These are phyloP conservation scores for Notodonta ziczac DNA, from an alignment of 2,888 invertebrate genomes.

Conservation along the genomic window DNA sequence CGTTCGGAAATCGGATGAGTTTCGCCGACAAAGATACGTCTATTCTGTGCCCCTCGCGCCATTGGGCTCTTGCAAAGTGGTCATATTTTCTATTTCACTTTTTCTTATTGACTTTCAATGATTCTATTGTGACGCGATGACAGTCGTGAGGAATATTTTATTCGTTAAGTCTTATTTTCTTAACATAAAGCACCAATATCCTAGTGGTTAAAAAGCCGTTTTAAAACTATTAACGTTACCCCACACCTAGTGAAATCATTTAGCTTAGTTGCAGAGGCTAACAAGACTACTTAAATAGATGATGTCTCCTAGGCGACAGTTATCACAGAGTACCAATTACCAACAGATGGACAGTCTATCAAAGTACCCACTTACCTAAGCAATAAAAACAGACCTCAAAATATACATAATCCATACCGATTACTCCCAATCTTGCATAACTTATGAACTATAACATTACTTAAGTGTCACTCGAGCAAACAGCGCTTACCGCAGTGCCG, in stretches of 20 bases:
- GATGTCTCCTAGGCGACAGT: too few relatives aligned
- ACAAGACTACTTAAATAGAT: too few relatives aligned
- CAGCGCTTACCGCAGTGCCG: conserved; percentile 26
- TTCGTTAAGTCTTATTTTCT: background rate
- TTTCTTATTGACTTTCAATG: conserved; percentile 65
- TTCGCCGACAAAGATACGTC: conserved; percentile 64
- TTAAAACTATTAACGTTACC: too few relatives aligned
- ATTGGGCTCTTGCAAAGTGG: conserved; percentile 58
- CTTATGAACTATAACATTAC: background rate
- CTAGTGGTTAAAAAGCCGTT: too few relatives aligned
- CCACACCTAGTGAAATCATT: too few relatives aligned
- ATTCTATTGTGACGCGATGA: conserved; percentile 32
- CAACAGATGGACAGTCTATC: too few relatives aligned
- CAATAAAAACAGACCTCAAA: too few relatives aligned
- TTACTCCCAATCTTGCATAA: too few relatives aligned
- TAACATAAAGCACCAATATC: background rate
- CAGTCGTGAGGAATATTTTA: conserved; percentile 3
- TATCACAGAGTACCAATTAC: too few relatives aligned
- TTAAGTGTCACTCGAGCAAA: conserved; percentile 1
- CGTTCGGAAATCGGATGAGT: conserved; percentile 76
- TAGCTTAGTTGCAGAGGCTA: too few relatives aligned
- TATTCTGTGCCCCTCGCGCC: conserved; percentile 60
- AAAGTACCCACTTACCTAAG: too few relatives aligned
- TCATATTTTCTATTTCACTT: conserved; percentile 71
- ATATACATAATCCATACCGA: too few relatives aligned